Conservation (phyloP, 1,140 invertebrate genomes). For the Drosophila ohnishii region DNA sequence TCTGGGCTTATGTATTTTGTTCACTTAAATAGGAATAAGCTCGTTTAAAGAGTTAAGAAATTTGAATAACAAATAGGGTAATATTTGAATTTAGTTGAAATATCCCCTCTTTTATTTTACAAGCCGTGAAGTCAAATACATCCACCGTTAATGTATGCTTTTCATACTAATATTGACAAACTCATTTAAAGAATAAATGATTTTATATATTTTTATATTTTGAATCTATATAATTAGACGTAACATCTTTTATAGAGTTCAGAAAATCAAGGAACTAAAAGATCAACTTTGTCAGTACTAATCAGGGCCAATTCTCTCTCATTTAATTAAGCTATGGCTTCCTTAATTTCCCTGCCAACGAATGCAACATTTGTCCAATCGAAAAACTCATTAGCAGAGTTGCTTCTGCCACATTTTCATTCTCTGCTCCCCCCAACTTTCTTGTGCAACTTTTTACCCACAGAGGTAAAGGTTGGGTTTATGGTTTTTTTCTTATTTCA, state of each 20-base stretch:
- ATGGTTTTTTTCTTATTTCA: slow-evolving; percentile 13
- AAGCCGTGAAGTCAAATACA: too few relatives aligned
- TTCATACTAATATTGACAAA: too few relatives aligned
- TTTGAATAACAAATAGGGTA: neutral
- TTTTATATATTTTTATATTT: too few relatives aligned
- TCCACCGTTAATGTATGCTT: too few relatives aligned
- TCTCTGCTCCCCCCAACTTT: neutral
- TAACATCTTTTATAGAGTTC: neutral
- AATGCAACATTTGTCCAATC: slow-evolving; percentile 44
- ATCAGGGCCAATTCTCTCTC: slow-evolving; percentile 4
- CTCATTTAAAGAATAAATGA: too few relatives aligned
- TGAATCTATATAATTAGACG: too few relatives aligned
- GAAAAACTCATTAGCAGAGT: slow-evolving; percentile 41
- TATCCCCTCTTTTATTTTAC: too few relatives aligned
- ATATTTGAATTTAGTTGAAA: neutral
- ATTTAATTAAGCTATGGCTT: slow-evolving; percentile 41
- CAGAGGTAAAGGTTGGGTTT: slow-evolving; percentile 7
- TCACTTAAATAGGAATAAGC: neutral
- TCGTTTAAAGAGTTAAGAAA: neutral
- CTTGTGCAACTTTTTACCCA: slow-evolving; percentile 24
- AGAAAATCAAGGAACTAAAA: neutral
- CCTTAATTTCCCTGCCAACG: slow-evolving; percentile 22
- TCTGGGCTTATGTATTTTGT: neutral
- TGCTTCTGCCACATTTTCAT: slow-evolving; percentile 2
- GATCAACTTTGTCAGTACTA: slow-evolving; percentile 4